These are phyloP conservation scores for Mylabris phalerata DNA, from an alignment of 1,140 invertebrate genomes.

Conservation along the genomic window DNA sequence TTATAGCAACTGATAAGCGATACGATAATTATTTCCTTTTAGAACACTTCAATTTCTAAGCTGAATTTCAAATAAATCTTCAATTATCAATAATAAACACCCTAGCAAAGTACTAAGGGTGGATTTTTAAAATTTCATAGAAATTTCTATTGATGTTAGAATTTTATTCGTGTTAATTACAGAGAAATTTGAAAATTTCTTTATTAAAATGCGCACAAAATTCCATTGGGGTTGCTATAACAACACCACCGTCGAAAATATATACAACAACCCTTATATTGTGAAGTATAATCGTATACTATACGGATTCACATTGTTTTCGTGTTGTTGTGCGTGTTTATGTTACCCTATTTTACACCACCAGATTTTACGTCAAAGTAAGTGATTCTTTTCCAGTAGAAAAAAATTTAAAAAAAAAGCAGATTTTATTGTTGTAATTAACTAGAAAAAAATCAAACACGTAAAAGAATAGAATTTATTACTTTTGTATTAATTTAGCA, in stretches of 20 bases:
- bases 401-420: too few relatives aligned
- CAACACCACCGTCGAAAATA: conserved; percentile 9
- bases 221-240: conserved; percentile 12
- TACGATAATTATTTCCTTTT: background rate
- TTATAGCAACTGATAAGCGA: too few relatives aligned
- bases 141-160: too few relatives aligned
- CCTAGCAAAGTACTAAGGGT: too few relatives aligned
- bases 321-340: conserved; percentile 13
- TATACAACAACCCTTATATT: conserved; percentile 8
- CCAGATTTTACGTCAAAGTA: background rate
- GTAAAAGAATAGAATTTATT: too few relatives aligned
- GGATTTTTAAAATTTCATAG: too few relatives aligned
- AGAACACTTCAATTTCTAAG: background rate
- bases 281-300: background rate
- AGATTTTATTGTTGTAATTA: too few relatives aligned
- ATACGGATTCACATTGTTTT: conserved; percentile 12
- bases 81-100: too few relatives aligned
- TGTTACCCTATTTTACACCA: conserved; percentile 10
- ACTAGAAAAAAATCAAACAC: too few relatives aligned
- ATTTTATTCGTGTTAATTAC: background rate
- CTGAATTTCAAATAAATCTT: too few relatives aligned
- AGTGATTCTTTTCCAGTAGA: background rate
- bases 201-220: conserved; percentile 7
- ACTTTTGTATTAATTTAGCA: too few relatives aligned
- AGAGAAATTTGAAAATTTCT: background rate